Base-by-base conservation (phyloP, 2,888 invertebrate genomes). In the Laothoe populi region DNA sequence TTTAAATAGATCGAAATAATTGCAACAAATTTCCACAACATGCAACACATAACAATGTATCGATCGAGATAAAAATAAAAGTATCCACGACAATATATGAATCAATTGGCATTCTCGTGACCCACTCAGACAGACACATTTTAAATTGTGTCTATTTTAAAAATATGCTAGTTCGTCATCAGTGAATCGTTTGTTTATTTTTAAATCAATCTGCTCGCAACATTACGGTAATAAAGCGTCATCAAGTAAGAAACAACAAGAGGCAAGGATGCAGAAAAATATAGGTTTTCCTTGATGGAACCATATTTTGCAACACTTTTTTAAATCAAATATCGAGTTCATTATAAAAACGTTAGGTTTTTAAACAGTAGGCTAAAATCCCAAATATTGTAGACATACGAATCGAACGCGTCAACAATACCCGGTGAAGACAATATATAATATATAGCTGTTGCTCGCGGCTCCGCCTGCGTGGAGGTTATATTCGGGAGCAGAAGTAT, bases 41-140 rank as follows among this genome's bases (percentile, higher is more conserved):
- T 87, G 87, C 87, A 86, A 84, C 83, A 86, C 77, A 73, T 72
- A 84, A 73, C 72, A 77, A 78, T 68, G 69, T 66, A 61, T 57
- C 61, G 63, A 69, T 62, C 68, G 64, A 66, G 58, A 48, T 53
- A 19, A 69, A 44, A 63, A 63, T 46, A 63, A 58, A 64, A 63
- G 63, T 61, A 60, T 64, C 59, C 59, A 60, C 44, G 63, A 66
- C 62, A 38, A 11, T 13, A 62, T 59, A 61, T 44, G 44, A 57
- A 45, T 48, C 58, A 63, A 61, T 64, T 60, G 38, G 63, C 68
- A 60, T 60, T 60, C 38, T 19, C 24, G 53, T 31, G 42, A 23
- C 26, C 19, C 53, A 53, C 31, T 11, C 53, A 19, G 53, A 35
- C 35, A 35, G 19, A 53, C n/a, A 53, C 53, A 53, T 21, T 53